Percentiles rank a stretch among this genome's conserved stretches.
These are phyloP conservation scores for Girardia tigrina DNA, from an alignment of 2,888 invertebrate genomes.

Conservation along the genomic window DNA sequence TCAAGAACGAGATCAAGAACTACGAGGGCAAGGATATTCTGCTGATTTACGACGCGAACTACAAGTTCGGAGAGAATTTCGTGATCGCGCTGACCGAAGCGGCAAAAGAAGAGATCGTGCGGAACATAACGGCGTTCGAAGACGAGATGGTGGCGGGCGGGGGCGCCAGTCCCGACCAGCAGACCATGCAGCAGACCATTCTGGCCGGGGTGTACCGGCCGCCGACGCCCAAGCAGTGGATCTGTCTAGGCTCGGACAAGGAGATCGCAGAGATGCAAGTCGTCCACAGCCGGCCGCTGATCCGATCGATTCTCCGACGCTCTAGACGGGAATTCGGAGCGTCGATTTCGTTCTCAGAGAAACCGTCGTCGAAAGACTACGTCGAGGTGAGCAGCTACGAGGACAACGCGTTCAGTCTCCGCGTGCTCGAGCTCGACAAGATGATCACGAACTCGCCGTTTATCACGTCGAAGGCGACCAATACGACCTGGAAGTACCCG, in stretches of 20 bases:
- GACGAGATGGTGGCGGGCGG: conserved; percentile 37
- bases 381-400: conserved; percentile 45
- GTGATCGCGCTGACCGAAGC: conserved; percentile 47
- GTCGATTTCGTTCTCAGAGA: conserved; percentile 43
- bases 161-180: conserved; percentile 40
- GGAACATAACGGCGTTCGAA: conserved; percentile 11
- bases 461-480: conserved; percentile 39
- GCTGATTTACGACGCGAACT: conserved; percentile 48
- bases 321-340: conserved; percentile 43
- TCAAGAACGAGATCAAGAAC: conserved; percentile 47
- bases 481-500: conserved; percentile 49
- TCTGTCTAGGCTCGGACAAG: conserved; percentile 47
- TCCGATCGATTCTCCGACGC: conserved; percentile 42
- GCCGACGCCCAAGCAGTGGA: conserved; percentile 48
- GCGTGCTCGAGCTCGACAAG: conserved; percentile 44
- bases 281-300: conserved; percentile 39
- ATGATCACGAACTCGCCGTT: conserved; percentile 30
- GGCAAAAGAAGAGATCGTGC: conserved; percentile 44
- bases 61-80: conserved; percentile 50
- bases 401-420: conserved; percentile 44
- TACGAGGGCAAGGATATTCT: conserved; percentile 49
- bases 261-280: conserved; percentile 44
- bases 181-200: conserved; percentile 40
- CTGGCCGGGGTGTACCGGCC: conserved; percentile 43
- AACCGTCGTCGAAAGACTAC: conserved; percentile 47